phyloP scores from a whole-genome alignment of 92 coral and sea anemone species.

The Scolanthus callimorphus region DNA sequence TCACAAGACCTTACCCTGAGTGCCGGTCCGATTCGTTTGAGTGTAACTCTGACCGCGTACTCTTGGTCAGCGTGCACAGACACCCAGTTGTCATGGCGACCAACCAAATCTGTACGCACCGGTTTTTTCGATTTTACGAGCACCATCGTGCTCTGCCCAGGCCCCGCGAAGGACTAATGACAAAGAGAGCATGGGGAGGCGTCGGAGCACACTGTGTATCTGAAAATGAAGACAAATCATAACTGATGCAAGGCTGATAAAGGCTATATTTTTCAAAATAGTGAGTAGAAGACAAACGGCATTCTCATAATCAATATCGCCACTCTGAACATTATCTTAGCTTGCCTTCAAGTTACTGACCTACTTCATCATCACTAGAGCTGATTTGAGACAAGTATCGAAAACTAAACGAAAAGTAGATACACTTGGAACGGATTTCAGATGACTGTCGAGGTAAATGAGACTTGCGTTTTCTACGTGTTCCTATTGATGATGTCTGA shows the following conservation, averaged over 20 bases:
- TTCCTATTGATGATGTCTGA: too few species aligned
- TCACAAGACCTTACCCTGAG: conserved; percentile 9
- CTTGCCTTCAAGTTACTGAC: too few species aligned
- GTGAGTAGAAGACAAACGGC: not conserved
- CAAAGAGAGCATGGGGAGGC: conserved; percentile 62
- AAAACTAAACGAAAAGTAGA: too few species aligned
- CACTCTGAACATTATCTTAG: too few species aligned
- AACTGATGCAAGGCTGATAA: too few species aligned
- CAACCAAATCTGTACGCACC: conserved; percentile 30
- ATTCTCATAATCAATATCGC: too few species aligned
- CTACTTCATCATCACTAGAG: too few species aligned
- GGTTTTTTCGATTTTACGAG: conserved; percentile 54
- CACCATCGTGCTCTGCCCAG: conserved; percentile 81
- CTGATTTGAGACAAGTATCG: too few species aligned
- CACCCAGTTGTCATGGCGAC: conserved; percentile 77
- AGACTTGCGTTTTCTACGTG: too few species aligned
- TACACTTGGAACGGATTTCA: too few species aligned
- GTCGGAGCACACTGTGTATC: conserved; percentile 57
- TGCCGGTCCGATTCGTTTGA: conserved; percentile 32
- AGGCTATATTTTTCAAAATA: not conserved
- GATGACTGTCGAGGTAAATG: too few species aligned
- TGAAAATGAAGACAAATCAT: conserved; percentile 7
- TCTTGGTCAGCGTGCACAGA: conserved; percentile 98
- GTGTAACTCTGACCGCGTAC: conserved; percentile 56
- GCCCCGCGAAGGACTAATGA: conserved; percentile 74